Evolutionary conservation across 2,113 vertebrate genomes (phyloP), one percentile per base, ranked within the genome.

Genomic region (Ameiurus melas): DNA sequence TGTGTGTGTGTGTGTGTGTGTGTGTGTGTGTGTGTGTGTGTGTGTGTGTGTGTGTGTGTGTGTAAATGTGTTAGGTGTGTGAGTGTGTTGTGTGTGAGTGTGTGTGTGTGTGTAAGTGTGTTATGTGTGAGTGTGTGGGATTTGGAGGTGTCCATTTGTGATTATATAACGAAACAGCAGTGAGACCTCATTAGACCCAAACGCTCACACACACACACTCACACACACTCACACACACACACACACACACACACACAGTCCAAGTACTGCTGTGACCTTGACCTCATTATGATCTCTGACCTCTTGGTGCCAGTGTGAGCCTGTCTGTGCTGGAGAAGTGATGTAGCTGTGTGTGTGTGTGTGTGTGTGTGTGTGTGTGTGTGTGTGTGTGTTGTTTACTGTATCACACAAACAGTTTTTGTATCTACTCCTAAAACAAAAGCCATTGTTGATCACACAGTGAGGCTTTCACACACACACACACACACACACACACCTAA

Each of bases 221-320:
- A 51, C 71, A 47, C 39, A 22, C 53, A 25, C 25, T 36, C 39
- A 47, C 73, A 64, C 39, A 51, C 27, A 51, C 51, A 57, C 47
- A 47, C 47, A 47, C 47, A 47, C 47, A 47, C 47, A 47, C 47
- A 47, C 47, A 47, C 47, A 47, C 47, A 47, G 47, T 47, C 47
- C 71, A 10, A 55, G 78, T 82, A 66, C 81, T 88, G n/a, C 57
- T 51, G 27, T 77, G 82, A 84, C 70, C 82, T 66, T 88, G 71
- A 84, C 71, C 71, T 83, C 58, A 75, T 64, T 19, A 39, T 88
- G 70, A 64, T 81, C 68, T 43, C 20, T 88, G 57, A 75, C 81
- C 57, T 22, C 20, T 19, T 57, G 71, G 90, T 90, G 86, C 86
- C 88, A 90, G 83, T 85, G 53, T 87, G 87, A 89, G 89, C 85